Percentiles rank a stretch among this genome's conserved stretches.
phyloP scores from a whole-genome alignment of 2,797 vertebrate genomes.

The Chanos chanos region DNA sequence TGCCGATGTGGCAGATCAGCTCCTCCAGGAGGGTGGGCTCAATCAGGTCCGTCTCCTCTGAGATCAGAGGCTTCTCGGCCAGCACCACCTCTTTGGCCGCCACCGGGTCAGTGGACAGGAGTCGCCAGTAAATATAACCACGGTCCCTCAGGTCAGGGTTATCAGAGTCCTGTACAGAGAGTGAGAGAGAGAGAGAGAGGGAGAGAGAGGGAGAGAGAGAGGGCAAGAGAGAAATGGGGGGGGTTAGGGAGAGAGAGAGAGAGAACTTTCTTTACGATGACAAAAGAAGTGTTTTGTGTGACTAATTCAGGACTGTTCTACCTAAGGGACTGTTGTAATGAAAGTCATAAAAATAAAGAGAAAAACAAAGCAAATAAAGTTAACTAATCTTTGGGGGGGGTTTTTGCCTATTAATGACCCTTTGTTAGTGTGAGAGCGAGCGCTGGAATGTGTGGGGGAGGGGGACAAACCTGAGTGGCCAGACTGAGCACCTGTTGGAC shows the following conservation, averaged over 20 bases:
- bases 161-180: conserved; percentile 83
- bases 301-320: too few species aligned
- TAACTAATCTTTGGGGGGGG: too few species aligned
- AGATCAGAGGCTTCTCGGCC: conserved; percentile 95
- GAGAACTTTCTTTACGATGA: too few species aligned
- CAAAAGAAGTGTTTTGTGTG: too few species aligned
- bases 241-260: too few species aligned
- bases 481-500: conserved; percentile 96
- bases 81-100: conserved; percentile 97
- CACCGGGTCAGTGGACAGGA: conserved; percentile 95
- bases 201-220: conserved; percentile 16
- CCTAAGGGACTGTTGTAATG: too few species aligned
- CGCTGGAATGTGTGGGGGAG: neutral
- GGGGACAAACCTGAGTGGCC: conserved; percentile 86
- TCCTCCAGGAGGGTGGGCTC: conserved; percentile 95
- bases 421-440: too few species aligned
- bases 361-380: too few species aligned
- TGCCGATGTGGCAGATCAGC: conserved; percentile 95
- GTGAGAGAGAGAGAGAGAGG: neutral
- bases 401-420: too few species aligned
- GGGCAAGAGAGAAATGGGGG: neutral
- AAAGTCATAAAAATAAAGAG: too few species aligned
- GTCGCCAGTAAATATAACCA: conserved; percentile 98
- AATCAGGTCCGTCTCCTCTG: conserved; percentile 95
- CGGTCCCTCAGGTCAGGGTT: conserved; percentile 95